phyloP scores from a whole-genome alignment of 2,113 vertebrate genomes.

The Anoplopoma fimbria region DNA sequence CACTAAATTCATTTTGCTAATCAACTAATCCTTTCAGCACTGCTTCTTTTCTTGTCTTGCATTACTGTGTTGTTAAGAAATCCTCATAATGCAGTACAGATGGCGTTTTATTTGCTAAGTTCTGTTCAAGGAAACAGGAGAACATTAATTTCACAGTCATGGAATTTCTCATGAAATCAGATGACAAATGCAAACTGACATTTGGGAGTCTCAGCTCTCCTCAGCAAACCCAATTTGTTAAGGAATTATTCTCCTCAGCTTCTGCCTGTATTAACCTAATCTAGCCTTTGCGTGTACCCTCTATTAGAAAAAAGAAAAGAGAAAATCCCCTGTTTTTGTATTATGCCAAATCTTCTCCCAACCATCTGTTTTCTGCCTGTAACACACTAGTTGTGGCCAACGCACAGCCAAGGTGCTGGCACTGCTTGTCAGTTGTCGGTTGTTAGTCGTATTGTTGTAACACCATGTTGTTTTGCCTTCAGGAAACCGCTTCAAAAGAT shows the following conservation, averaged over 20 bases:
- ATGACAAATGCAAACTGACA: slow-evolving; percentile 41
- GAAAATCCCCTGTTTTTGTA: slow-evolving; percentile 64
- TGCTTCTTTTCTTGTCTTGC: neutral
- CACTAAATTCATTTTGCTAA: too few relatives aligned
- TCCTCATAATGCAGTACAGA: slow-evolving; percentile 15
- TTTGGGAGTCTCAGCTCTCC: slow-evolving; percentile 34
- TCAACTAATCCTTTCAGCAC: neutral
- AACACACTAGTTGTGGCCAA: slow-evolving; percentile 35
- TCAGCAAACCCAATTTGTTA: slow-evolving; percentile 44
- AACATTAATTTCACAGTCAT: slow-evolving; percentile 29
- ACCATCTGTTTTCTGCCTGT: slow-evolving; percentile 62
- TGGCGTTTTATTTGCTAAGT: neutral
- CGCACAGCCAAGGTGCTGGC: slow-evolving; percentile 27
- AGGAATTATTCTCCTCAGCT: slow-evolving; percentile 42
- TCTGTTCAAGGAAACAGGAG: slow-evolving; percentile 27
- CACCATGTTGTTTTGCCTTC: slow-evolving; percentile 47
- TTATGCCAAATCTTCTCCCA: slow-evolving; percentile 57
- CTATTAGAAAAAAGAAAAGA: slow-evolving; percentile 23
- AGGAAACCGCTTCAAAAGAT: slow-evolving; percentile 60
- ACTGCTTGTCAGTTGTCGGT: slow-evolving; percentile 45
- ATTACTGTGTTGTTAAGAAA: neutral
- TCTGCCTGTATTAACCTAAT: slow-evolving; percentile 47
- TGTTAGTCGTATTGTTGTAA: slow-evolving; percentile 53
- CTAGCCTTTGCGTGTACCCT: slow-evolving; percentile 31
- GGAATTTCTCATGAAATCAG: slow-evolving; percentile 26